Evolutionary conservation across 2,888 invertebrate species (phyloP), one percentile per base, ranked within the genome.

Genomic region (Zele albiditarsus): DNA sequence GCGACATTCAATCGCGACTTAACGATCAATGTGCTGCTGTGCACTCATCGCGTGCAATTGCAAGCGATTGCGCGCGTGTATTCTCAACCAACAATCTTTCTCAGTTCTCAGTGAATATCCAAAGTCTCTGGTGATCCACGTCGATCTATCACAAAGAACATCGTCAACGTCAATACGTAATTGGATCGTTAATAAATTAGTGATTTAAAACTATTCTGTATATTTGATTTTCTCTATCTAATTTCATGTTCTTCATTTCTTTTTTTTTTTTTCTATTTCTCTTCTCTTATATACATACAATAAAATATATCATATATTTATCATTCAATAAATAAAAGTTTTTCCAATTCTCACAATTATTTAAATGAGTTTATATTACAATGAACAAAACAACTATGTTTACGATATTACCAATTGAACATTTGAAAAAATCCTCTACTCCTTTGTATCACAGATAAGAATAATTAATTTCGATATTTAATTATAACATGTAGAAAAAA

Each of bases 181-280:
- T 80, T 80, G 80, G 80, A 80, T 80, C 76, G 77, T 80, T 79
- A 79, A 80, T 79, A 80, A 80, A 80, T 80, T 78, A 78, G 79
- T 77, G 74, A 79, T 79, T 78, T 80, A 78, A 75, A 77, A 66
- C 27, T 72, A 70, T 63, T 77, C 71, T 75, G 68, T 72, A 58
- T 25, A 28, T 27, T 57, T 58, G 23, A 57, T 72, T 23, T 46
- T 58, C 57, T 58, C 58, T 53, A 16, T 62, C 27, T 57, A 46
- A 42, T 28, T 49, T 68, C 28, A 42, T 53, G 62, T 63, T 68
- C 46, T 38, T 68, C 46, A 57, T 62, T 66, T 33, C 27, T 71
- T 42, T 28, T 14, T 38, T 23, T 46, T 27, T 62, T 23, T 62
- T 62, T 62, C 20, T 42, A 4, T 42, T n/a, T 49, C 4, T 49